Evolutionary conservation across 2,888 invertebrate species (phyloP).

Genomic region (Eupeodes luniger): DNA sequence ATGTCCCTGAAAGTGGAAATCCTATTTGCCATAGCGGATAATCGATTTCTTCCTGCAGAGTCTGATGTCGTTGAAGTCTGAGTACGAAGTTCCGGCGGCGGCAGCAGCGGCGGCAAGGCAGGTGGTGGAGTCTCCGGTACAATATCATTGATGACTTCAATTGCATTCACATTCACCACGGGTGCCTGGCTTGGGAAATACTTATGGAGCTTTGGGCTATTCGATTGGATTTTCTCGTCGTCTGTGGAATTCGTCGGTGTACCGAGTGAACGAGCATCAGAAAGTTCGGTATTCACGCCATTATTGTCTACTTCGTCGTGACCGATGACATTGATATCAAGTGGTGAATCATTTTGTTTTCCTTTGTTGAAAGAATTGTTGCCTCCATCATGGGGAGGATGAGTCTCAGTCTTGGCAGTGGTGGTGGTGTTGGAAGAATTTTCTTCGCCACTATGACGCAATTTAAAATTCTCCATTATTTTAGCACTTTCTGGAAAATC

Average conservation of each 20-base stretch:
- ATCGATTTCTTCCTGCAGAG: constrained; percentile 45
- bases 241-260: constrained; percentile 79
- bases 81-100: constrained; percentile 50
- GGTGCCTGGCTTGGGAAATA: constrained; percentile 66
- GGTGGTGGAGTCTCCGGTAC: constrained; percentile 85
- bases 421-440: neutral
- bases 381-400: neutral
- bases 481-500: constrained; percentile 82
- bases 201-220: constrained; percentile 74
- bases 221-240: constrained; percentile 80
- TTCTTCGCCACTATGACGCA: constrained; percentile 63
- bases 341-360: constrained; percentile 8
- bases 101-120: constrained; percentile 81
- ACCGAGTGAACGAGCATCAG: neutral
- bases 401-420: neutral
- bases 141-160: constrained; percentile 79
- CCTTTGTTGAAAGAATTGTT: constrained; percentile 14
- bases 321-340: constrained; percentile 66
- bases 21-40: constrained; percentile 75
- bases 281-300: constrained; percentile 74
- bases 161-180: constrained; percentile 73
- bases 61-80: constrained; percentile 42
- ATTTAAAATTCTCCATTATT: constrained; percentile 81
- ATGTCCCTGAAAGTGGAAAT: constrained; percentile 83
- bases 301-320: constrained; percentile 80